Evolutionary conservation across 2,797 vertebrate species (phyloP), one percentile per base, ranked within the genome.

Genomic region (Octomys mimax): DNA sequence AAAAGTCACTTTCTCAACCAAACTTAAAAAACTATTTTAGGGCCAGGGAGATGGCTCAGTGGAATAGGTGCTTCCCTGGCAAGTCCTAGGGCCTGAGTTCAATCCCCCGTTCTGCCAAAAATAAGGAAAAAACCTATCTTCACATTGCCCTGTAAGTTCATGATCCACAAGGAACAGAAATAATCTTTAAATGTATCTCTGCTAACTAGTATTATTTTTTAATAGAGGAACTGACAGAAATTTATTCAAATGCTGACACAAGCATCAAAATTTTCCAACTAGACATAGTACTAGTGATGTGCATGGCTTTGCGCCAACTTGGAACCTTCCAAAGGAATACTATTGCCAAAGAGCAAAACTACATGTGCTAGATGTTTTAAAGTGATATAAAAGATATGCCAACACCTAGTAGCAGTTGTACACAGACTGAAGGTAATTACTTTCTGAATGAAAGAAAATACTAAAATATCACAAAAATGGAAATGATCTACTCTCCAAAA

Each of bases 161-260:
- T 5, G 3, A 77, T n/a, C 33, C 59, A 87, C 39, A 83, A 68
- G 22, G 36, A 88, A 92, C 1, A 81, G 61, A 49, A 49, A 49
- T 49, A 49, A 49, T 49, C 11, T 49, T 49, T 49, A 49, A 91
- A 87, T 66, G 70, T 1, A 85, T n/a, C 36, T 81, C 81, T 62
- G 14, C 31, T 87, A 91, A 78, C n/a, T 78, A 59, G 52, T 89
- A 39, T 31, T 49, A 91, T 57, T 68, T 28, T 77, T 92, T 62
- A 90, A 66, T 70, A 81, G 1, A 62, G 42, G 46, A 1, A 12
- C 73, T 14, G 33, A 59, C 61, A 24, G 21, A 95, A 92, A 91
- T 87, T 59, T 87, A 71, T 12, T 95, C 31, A 83, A 89, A 83
- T 87, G 87, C 57, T 95, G 88, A 96, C 92, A 59, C 82, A 80